Evolutionary conservation across 2,888 invertebrate genomes (phyloP).

Genomic region (Anthophora plumipes): DNA sequence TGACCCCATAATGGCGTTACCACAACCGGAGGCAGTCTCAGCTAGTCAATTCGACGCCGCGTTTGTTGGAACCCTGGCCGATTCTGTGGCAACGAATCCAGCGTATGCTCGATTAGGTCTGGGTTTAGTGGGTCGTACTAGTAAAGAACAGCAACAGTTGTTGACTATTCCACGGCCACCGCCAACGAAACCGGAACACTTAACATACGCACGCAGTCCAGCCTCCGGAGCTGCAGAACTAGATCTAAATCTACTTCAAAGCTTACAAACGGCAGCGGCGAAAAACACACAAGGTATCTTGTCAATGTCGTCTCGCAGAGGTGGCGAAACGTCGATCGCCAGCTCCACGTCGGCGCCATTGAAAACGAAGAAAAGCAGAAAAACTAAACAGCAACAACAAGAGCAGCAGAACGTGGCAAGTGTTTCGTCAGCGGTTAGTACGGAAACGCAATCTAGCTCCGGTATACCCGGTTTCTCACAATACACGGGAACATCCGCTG

Average conservation of each 20-base stretch:
- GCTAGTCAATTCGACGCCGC: conserved; percentile 79
- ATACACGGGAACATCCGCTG: conserved; percentile 74
- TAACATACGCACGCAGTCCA: conserved; percentile 77
- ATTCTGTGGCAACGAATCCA: conserved; percentile 78
- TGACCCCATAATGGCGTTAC: conserved; percentile 80
- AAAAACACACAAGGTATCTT: conserved; percentile 77
- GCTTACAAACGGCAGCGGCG: conserved; percentile 77
- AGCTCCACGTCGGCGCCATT: conserved; percentile 63
- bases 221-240: conserved; percentile 75
- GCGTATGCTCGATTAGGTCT: conserved; percentile 80
- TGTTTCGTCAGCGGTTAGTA: conserved; percentile 58
- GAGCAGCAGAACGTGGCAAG: conserved; percentile 70
- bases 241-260: conserved; percentile 81
- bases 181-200: conserved; percentile 81
- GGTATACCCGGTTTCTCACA: conserved; percentile 79
- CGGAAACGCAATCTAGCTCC: conserved; percentile 69
- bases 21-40: conserved; percentile 75
- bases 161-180: conserved; percentile 80
- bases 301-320: conserved; percentile 83
- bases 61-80: conserved; percentile 79
- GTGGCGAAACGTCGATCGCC: conserved; percentile 74
- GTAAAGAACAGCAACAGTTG: conserved; percentile 81
- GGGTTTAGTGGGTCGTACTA: conserved; percentile 77
- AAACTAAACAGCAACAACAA: conserved; percentile 72
- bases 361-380: conserved; percentile 68